phyloP scores from a whole-genome alignment of 2,797 vertebrate genomes.

The Epinephelus malabaricus region DNA sequence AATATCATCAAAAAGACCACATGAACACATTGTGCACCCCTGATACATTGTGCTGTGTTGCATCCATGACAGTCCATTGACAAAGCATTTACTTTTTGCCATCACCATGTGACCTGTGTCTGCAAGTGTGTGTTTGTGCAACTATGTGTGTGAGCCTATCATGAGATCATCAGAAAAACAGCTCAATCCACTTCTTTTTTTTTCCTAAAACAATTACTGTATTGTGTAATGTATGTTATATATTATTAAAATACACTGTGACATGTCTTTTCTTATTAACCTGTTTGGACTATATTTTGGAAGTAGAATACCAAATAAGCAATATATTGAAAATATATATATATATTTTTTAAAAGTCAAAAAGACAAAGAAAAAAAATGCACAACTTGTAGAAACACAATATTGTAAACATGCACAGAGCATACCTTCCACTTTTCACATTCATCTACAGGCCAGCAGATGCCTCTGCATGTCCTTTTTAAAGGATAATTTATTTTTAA shows the following conservation, averaged over 20 bases:
- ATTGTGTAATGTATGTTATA: not conserved
- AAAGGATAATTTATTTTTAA: too few relatives aligned
- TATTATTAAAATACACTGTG: not conserved
- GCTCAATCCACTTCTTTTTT: not conserved
- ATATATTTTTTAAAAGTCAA: too few relatives aligned
- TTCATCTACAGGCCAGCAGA: too few relatives aligned
- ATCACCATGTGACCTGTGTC: slow-evolving; percentile 6
- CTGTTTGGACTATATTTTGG: not conserved
- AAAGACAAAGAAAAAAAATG: too few relatives aligned
- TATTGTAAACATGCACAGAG: too few relatives aligned
- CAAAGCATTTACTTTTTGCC: slow-evolving; percentile 16
- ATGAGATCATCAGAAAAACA: slow-evolving; percentile 11
- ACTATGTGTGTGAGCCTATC: slow-evolving; percentile 6
- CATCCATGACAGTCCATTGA: not conserved
- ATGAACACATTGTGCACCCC: not conserved
- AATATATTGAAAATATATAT: too few relatives aligned
- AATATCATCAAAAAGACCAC: too few relatives aligned
- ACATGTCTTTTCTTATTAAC: not conserved
- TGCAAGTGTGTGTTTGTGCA: not conserved
- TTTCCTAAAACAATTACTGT: slow-evolving; percentile 3
- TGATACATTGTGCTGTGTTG: not conserved
- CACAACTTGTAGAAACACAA: too few relatives aligned
- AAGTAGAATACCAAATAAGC: too few relatives aligned
- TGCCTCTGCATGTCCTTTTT: too few relatives aligned
- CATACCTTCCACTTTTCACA: too few relatives aligned